These are phyloP conservation scores for Antheraea pernyi DNA, from an alignment of 1,140 invertebrate genomes.

Conservation along the genomic window DNA sequence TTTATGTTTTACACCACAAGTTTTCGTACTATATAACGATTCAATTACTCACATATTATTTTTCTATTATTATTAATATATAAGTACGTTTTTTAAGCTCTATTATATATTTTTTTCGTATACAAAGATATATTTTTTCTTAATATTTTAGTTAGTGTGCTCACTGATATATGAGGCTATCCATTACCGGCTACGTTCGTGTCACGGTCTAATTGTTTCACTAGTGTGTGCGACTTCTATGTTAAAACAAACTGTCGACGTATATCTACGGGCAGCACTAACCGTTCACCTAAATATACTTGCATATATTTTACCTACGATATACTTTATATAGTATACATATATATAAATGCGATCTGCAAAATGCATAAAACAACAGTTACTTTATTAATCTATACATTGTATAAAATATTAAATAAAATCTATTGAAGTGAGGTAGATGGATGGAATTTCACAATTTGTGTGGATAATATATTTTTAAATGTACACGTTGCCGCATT, in stretches of 20 bases:
- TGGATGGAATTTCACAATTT: constrained; percentile 81
- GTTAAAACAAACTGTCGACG: constrained; percentile 32
- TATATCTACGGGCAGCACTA: constrained; percentile 68
- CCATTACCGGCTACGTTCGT: constrained; percentile 59
- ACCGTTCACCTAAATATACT: constrained; percentile 64
- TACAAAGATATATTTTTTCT: constrained; percentile 53
- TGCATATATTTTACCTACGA: constrained; percentile 73
- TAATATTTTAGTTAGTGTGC: constrained; percentile 48
- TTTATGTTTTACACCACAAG: background rate
- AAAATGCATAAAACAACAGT: constrained; percentile 79
- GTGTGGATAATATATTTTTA: constrained; percentile 64
- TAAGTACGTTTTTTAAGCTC: constrained; percentile 70
- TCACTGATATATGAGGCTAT: constrained; percentile 41
- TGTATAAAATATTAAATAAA: constrained; percentile 80
- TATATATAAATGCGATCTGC: constrained; percentile 78
- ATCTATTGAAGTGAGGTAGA: constrained; percentile 81
- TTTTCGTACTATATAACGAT: constrained; percentile 23
- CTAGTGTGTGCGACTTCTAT: constrained; percentile 70
- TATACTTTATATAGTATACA: constrained; percentile 76
- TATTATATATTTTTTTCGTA: constrained; percentile 74
- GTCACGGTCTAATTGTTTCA: constrained; percentile 61
- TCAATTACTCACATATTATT: constrained; percentile 44
- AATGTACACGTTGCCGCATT: constrained; percentile 63
- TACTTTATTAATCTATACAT: constrained; percentile 78
- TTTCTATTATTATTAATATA: constrained; percentile 47